Percentiles rank a stretch among this genome's conserved stretches.
Evolutionary conservation across 2,888 invertebrate species (phyloP).

Genomic region (Sussaba pulchella): DNA sequence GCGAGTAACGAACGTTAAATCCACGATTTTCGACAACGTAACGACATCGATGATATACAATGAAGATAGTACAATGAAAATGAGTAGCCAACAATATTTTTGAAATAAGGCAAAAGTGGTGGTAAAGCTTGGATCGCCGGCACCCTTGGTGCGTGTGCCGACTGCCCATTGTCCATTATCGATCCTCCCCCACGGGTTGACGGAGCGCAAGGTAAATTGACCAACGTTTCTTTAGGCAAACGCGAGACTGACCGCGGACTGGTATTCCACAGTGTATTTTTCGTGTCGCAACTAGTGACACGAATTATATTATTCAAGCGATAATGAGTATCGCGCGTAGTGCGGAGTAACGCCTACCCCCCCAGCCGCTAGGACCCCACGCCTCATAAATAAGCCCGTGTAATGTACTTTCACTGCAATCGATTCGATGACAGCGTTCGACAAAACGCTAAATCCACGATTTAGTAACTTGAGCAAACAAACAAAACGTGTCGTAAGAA

Average conservation of each 20-base stretch:
- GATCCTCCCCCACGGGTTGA: conserved; percentile 56
- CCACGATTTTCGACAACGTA: no score
- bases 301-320: conserved; percentile 14
- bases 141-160: conserved; percentile 50
- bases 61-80: no score
- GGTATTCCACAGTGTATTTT: neutral
- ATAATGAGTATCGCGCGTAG: neutral
- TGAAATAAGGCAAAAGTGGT: no score
- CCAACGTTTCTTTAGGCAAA: conserved; percentile 51
- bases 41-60: no score
- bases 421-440: no score
- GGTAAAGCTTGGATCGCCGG: conserved; percentile 38
- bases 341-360: no score
- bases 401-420: neutral
- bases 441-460: no score
- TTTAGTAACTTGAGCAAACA: no score
- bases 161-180: conserved; percentile 64
- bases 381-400: neutral
- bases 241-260: neutral
- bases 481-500: no score
- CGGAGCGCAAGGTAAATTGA: conserved; percentile 51
- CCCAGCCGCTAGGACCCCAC: no score
- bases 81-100: no score
- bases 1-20: no score
- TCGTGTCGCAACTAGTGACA: neutral